phyloP scores from a whole-genome alignment of 2,797 vertebrate genomes.

The Xerus rutilus region DNA sequence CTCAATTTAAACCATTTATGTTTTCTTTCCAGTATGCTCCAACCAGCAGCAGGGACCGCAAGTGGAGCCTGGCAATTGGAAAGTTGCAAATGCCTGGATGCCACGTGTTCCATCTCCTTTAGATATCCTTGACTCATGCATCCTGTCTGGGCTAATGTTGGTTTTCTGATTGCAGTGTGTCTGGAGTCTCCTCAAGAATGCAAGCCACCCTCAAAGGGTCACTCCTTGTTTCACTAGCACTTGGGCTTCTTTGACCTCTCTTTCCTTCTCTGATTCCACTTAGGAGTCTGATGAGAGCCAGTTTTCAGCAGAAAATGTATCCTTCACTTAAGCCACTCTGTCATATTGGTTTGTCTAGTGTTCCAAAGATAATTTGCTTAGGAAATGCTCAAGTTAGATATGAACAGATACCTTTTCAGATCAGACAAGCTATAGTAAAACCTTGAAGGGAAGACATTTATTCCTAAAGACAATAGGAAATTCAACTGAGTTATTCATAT shows the following conservation, averaged over 20 bases:
- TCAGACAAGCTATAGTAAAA: neutral
- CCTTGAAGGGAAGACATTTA: constrained; percentile 22
- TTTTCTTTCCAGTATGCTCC: constrained; percentile 80
- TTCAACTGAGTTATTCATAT: neutral
- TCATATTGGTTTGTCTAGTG: neutral
- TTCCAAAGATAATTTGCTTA: constrained; percentile 1
- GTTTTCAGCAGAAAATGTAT: constrained; percentile 23
- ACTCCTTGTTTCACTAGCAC: constrained; percentile 28
- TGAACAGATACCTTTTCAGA: constrained; percentile 5
- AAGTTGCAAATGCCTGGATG: constrained; percentile 66
- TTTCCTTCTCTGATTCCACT: neutral
- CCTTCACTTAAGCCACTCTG: neutral
- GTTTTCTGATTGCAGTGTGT: constrained; percentile 82
- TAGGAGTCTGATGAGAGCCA: neutral
- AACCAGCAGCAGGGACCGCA: constrained; percentile 70
- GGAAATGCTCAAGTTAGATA: neutral
- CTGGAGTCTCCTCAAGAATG: constrained; percentile 66
- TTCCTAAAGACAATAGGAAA: constrained; percentile 29
- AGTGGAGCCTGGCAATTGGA: constrained; percentile 61
- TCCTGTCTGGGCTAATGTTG: constrained; percentile 86
- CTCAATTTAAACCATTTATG: constrained; percentile 82
- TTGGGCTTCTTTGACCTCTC: constrained; percentile 45
- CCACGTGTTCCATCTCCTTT: constrained; percentile 71
- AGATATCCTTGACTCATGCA: constrained; percentile 84
- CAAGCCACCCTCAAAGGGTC: constrained; percentile 65